These are phyloP conservation scores for Volucella inflata DNA, from an alignment of 2,888 invertebrate genomes.

Conservation along the genomic window DNA sequence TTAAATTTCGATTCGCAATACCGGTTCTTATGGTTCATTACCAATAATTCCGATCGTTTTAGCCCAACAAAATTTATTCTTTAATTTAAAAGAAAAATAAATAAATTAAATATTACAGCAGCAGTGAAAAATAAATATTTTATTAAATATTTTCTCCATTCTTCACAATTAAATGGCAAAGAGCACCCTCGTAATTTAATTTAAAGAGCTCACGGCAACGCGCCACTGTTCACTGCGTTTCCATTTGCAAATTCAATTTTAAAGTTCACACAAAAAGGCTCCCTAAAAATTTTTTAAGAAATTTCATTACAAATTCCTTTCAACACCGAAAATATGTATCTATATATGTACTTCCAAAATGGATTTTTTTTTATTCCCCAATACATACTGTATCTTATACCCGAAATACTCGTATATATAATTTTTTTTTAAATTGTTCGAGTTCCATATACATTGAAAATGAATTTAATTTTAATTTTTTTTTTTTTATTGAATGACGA, in stretches of 20 bases:
- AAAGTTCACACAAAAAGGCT: constrained; percentile 35
- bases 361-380: too few relatives aligned
- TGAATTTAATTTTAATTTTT: too few relatives aligned
- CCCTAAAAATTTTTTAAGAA: constrained; percentile 39
- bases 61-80: constrained; percentile 14
- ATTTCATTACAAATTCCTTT: constrained; percentile 57
- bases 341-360: too few relatives aligned
- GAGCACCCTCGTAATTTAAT: constrained; percentile 11
- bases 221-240: constrained; percentile 45
- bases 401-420: too few relatives aligned
- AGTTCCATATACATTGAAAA: too few relatives aligned
- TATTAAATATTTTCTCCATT: constrained; percentile 36
- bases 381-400: too few relatives aligned
- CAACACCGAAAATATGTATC: not conserved
- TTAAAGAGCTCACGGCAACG: constrained; percentile 29
- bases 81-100: not conserved
- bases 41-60: constrained; percentile 19
- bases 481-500: too few relatives aligned
- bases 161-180: constrained; percentile 44
- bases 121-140: constrained; percentile 34
- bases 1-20: not conserved
- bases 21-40: constrained; percentile 18
- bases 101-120: not conserved
- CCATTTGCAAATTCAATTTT: constrained; percentile 59
- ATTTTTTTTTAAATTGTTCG: too few relatives aligned